Base-by-base conservation (phyloP, 2,113 vertebrate genomes). In the Prunella himalayana region DNA sequence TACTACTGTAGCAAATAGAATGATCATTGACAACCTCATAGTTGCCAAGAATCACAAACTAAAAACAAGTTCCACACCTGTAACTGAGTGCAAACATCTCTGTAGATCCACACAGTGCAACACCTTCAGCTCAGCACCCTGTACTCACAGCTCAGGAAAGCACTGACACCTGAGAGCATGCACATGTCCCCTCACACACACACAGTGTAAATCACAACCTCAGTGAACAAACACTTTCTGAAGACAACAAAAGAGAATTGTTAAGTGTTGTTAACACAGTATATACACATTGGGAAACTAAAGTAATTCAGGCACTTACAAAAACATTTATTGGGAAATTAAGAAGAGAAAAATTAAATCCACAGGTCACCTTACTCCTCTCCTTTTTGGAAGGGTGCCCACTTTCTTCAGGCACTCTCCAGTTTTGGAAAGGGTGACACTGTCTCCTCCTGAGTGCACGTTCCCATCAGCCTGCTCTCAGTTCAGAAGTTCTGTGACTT, bases 401-500 rank as follows among this genome's bases (percentile, higher is more conserved):
- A 31, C 17, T 57, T 61, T 41, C 51, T 35, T 42, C 45, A 86
- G 49, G 10, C 69, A 51, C 24, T 35, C 16, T 8, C 12, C 9
- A 1, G 3, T 51, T 92, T 35, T 30, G 14, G 53, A 42, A 28
- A 33, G 49, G 31, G 18, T 20, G 47, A 73, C n/a, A 19, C 24
- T 14, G 15, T 21, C 33, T 42, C 37, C 42, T 65, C 45, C 24
- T 15, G 42, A 82, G 30, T 1, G 1, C 47, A 50, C 0, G 0
- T 24, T 70, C 42, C 30, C 25, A n/a, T 39, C 39, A 8, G 59
- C 7, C 37, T 65, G 31, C 25, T 59, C 50, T 83, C 63, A n/a
- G 54, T n/a, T 41, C 54, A 51, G 25, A 70, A 80, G 51, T 44
- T 35, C 76, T 1, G 13, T 8, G 20, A 63, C 28, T 71, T 28